Percentiles rank a stretch among this genome's conserved stretches.
These are phyloP conservation scores for Leucania comma DNA, from an alignment of 2,888 invertebrate genomes.

Conservation along the genomic window DNA sequence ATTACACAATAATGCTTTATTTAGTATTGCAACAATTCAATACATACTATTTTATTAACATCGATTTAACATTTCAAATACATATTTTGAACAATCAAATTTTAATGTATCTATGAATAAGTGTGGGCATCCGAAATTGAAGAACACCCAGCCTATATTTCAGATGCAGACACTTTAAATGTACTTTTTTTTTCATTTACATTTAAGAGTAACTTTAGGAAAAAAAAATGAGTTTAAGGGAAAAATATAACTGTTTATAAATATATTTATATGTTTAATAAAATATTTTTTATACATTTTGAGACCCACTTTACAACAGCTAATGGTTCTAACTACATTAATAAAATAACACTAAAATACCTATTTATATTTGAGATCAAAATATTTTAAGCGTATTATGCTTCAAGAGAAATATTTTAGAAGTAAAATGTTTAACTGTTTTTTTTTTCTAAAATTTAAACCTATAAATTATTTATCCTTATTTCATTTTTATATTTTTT, in stretches of 20 bases:
- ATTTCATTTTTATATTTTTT: slow-evolving; percentile 64
- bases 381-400: slow-evolving; percentile 72
- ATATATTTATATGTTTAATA: slow-evolving; percentile 16
- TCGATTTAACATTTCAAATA: slow-evolving; percentile 66
- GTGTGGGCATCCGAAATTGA: slow-evolving; percentile 68
- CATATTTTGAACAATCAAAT: slow-evolving; percentile 49
- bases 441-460: slow-evolving; percentile 59
- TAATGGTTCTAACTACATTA: slow-evolving; percentile 19
- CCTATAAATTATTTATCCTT: slow-evolving; percentile 60
- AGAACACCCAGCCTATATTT: slow-evolving; percentile 72
- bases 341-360: slow-evolving; percentile 2
- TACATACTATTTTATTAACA: slow-evolving; percentile 66
- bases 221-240: slow-evolving; percentile 16
- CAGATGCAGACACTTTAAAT: slow-evolving; percentile 66
- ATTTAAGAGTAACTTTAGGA: slow-evolving; percentile 9
- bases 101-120: slow-evolving; percentile 41
- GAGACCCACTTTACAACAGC: slow-evolving; percentile 24
- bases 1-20: slow-evolving; percentile 69
- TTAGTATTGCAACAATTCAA: slow-evolving; percentile 67
- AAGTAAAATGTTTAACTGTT: slow-evolving; percentile 43
- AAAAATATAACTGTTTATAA: slow-evolving; percentile 17
- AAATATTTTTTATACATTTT: slow-evolving; percentile 17
- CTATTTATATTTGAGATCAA: slow-evolving; percentile 30
- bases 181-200: slow-evolving; percentile 21
- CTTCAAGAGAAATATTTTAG: slow-evolving; percentile 62